A percentile compares a stretch with the other conserved stretches of the same genome.
phyloP scores from a whole-genome alignment of 2,113 vertebrate genomes.

The Xerus inauris region DNA sequence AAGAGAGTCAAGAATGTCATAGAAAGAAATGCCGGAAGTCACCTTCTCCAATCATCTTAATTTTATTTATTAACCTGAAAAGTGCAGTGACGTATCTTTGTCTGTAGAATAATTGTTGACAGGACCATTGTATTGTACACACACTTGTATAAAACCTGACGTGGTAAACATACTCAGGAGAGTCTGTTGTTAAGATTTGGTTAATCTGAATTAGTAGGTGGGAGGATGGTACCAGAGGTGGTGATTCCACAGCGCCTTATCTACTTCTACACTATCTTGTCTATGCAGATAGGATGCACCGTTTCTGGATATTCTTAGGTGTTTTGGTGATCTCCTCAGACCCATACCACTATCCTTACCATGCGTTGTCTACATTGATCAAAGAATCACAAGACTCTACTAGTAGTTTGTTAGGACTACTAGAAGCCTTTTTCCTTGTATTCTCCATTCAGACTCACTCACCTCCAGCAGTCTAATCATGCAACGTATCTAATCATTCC shows the following conservation, averaged over 20 bases:
- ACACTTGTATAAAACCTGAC: not conserved
- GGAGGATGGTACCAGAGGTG: not conserved
- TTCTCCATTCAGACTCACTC: not conserved
- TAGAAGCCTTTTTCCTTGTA: not conserved
- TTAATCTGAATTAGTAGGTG: not conserved
- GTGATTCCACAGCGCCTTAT: not conserved
- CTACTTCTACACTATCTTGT: not conserved
- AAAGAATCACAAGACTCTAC: not conserved
- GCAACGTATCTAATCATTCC: not conserved
- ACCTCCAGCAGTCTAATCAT: not conserved
- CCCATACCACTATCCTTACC: not conserved
- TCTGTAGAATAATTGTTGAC: not conserved
- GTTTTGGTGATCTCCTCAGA: not conserved
- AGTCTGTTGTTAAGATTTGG: not conserved
- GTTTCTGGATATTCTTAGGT: not conserved
- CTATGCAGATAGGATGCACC: no score
- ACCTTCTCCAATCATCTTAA: not conserved
- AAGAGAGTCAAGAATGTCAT: not conserved
- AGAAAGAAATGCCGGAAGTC: not conserved
- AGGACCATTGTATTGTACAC: not conserved
- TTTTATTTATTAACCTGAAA: constrained; percentile 8
- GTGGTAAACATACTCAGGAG: not conserved
- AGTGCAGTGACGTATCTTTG: not conserved
- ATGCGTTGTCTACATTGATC: not conserved
- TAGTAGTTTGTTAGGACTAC: not conserved